Evolutionary conservation across 1,140 invertebrate genomes (phyloP).

Genomic region (Whitmania pigra): DNA sequence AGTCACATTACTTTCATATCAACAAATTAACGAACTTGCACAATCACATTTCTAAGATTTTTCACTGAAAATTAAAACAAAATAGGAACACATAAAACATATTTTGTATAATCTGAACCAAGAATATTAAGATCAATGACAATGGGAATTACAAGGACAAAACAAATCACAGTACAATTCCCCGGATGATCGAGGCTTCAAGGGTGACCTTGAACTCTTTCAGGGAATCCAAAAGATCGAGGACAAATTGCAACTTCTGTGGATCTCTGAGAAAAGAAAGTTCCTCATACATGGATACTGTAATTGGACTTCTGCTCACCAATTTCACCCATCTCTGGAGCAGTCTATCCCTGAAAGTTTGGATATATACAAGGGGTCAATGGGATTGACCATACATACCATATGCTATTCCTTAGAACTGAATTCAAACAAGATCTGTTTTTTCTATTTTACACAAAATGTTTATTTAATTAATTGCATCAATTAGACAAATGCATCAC

Average conservation of each 20-base stretch:
- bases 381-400: too few relatives aligned
- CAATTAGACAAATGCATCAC: too few relatives aligned
- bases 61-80: too few relatives aligned
- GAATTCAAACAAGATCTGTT: too few relatives aligned
- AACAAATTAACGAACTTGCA: too few relatives aligned
- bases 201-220: constrained; percentile 82
- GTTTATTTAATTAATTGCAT: too few relatives aligned
- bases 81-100: too few relatives aligned
- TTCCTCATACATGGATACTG: constrained; percentile 86
- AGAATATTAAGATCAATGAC: constrained; percentile 1
- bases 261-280: constrained; percentile 78
- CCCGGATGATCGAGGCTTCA: constrained; percentile 85
- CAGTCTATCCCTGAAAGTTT: constrained; percentile 66
- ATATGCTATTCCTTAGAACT: too few relatives aligned
- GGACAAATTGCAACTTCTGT: constrained; percentile 68
- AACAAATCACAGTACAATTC: constrained; percentile 49
- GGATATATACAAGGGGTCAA: neutral
- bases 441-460: too few relatives aligned
- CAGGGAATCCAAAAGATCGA: constrained; percentile 78
- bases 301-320: constrained; percentile 70
- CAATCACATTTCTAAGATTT: too few relatives aligned
- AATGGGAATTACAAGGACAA: neutral
- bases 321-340: constrained; percentile 74
- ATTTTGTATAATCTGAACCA: neutral
- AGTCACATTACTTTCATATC: too few relatives aligned